Evolutionary conservation across 2,888 invertebrate species (phyloP).

Genomic region (Drosophila atripex): DNA sequence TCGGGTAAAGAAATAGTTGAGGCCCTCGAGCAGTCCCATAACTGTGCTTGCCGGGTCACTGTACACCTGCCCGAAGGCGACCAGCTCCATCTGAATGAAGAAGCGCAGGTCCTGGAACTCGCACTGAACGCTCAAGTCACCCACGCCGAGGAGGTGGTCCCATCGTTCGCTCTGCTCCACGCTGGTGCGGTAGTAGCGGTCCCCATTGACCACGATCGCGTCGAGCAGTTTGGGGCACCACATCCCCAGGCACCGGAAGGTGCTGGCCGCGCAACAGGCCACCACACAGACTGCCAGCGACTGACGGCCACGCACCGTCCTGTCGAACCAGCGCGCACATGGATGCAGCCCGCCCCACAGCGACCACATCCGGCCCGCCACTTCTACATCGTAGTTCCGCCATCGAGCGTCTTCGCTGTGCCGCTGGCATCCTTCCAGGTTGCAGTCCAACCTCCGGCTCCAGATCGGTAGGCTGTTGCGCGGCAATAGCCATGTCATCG

Average conservation of each 20-base stretch:
- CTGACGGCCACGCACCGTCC: constrained; percentile 86
- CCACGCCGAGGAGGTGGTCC: constrained; percentile 85
- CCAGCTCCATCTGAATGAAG: constrained; percentile 85
- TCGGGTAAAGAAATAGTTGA: constrained; percentile 86
- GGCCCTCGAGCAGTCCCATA: constrained; percentile 87
- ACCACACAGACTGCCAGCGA: constrained; percentile 86
- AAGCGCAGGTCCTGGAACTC: constrained; percentile 86
- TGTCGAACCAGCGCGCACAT: constrained; percentile 85
- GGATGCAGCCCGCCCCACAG: constrained; percentile 88
- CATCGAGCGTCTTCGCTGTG: constrained; percentile 83
- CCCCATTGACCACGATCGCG: constrained; percentile 86
- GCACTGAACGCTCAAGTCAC: constrained; percentile 85
- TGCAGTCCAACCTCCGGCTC: constrained; percentile 72
- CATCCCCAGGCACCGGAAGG: constrained; percentile 85
- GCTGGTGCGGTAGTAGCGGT: constrained; percentile 86
- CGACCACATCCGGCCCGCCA: constrained; percentile 87
- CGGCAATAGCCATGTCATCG: constrained; percentile 70
- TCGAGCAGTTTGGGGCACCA: constrained; percentile 87
- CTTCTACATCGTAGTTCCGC: constrained; percentile 87
- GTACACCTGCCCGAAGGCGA: constrained; percentile 87
- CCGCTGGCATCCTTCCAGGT: constrained; percentile 59
- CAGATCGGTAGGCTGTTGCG: constrained; percentile 69
- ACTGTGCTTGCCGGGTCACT: constrained; percentile 74
- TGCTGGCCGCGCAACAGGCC: constrained; percentile 85
- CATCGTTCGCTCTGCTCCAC: constrained; percentile 82